Percentiles rank a stretch among this genome's conserved stretches.
Evolutionary conservation across 2,113 vertebrate genomes (phyloP).

Genomic region (Rattus rattus): DNA sequence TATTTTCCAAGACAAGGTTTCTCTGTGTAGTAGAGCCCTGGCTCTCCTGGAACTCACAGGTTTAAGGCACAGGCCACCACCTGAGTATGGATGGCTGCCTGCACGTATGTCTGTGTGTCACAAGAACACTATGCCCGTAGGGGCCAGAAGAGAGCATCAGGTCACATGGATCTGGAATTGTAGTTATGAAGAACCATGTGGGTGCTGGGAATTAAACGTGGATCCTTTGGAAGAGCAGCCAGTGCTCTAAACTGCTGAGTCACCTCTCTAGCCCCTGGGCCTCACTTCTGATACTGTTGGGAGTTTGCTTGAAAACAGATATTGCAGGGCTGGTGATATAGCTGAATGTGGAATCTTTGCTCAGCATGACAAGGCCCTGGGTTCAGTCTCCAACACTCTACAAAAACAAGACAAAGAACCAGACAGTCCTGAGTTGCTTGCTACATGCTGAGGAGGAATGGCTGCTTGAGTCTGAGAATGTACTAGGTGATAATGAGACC

Average conservation of each 20-base stretch:
- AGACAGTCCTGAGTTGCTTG: too few relatives aligned
- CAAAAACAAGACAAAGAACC: background rate
- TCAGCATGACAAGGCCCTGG: background rate
- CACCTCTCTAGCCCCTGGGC: background rate
- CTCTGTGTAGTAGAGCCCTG: background rate
- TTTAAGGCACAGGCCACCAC: too few relatives aligned
- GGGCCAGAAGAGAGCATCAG: background rate
- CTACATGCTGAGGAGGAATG: background rate
- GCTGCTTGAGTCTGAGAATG: background rate
- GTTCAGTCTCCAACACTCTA: background rate
- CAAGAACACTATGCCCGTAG: background rate
- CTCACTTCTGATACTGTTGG: background rate
- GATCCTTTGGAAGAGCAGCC: background rate
- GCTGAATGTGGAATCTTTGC: background rate
- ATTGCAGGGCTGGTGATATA: background rate
- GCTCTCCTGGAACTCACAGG: background rate
- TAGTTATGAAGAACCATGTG: background rate
- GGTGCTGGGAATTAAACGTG: background rate
- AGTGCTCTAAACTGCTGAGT: background rate
- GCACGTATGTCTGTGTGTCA: background rate
- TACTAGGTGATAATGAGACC: background rate
- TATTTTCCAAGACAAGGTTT: background rate
- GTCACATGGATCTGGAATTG: background rate
- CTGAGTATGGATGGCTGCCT: background rate
- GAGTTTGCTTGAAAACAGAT: background rate